A percentile compares a stretch with the other conserved stretches of the same genome.
Evolutionary conservation across 2,888 invertebrate species (phyloP).

Genomic region (Steinernema hermaphroditum): DNA sequence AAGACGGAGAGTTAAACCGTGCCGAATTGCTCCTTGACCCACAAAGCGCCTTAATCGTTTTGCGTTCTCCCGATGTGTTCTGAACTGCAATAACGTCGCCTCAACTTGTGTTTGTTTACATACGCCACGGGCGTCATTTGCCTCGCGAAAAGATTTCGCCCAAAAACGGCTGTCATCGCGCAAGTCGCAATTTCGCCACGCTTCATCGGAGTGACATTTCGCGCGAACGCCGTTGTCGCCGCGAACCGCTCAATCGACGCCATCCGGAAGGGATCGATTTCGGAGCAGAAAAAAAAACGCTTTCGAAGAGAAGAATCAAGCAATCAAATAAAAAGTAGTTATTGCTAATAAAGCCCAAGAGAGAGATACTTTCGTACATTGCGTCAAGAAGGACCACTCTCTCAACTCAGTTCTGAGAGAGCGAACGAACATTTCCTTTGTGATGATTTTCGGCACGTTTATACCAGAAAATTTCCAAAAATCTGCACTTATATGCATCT

Average conservation of each 20-base stretch:
- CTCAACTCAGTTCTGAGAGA: too few relatives aligned
- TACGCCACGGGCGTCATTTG: not conserved
- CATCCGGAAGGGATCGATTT: too few relatives aligned
- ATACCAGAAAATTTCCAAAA: too few relatives aligned
- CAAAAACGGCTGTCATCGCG: constrained; percentile 15
- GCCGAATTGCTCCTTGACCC: too few relatives aligned
- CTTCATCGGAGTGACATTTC: constrained; percentile 1
- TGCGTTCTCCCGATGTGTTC: not conserved
- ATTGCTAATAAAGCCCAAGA: constrained; percentile 9
- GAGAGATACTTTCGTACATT: too few relatives aligned
- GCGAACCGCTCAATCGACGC: too few relatives aligned
- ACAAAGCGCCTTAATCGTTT: not conserved
- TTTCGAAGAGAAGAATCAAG: not conserved
- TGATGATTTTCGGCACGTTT: too few relatives aligned
- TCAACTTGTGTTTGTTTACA: constrained; percentile 24
- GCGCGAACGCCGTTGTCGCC: not conserved
- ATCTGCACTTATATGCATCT: too few relatives aligned
- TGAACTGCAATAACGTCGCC: constrained; percentile 14
- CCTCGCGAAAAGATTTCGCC: constrained; percentile 3
- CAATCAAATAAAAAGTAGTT: constrained; percentile 20
- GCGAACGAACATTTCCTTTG: too few relatives aligned
- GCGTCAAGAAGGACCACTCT: too few relatives aligned
- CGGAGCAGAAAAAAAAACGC: not conserved
- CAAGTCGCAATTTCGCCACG: constrained; percentile 23
- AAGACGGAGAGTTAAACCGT: too few relatives aligned